Conservation (phyloP, 1,140 invertebrate genomes). For the Drosophila ironensis region DNA sequence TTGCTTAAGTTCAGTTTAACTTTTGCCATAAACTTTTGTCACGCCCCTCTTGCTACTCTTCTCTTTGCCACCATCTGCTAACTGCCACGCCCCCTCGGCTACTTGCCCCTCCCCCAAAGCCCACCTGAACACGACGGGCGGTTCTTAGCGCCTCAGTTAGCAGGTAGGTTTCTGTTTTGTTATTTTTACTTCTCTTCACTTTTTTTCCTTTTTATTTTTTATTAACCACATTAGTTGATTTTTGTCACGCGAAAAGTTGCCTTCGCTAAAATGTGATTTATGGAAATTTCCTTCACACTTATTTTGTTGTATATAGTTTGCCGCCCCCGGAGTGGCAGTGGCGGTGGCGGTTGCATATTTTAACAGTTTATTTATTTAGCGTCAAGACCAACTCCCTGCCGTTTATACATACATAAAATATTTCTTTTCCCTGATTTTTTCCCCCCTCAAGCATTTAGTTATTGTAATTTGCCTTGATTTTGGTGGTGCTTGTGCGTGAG, state of each 20-base stretch:
- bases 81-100: not conserved
- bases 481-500: constrained; percentile 54
- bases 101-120: not conserved
- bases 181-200: constrained; percentile 6
- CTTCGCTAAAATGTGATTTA: constrained; percentile 65
- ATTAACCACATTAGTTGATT: constrained; percentile 80
- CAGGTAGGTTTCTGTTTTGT: constrained; percentile 15
- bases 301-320: constrained; percentile 11
- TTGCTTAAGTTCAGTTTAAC: constrained; percentile 78
- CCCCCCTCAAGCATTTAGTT: constrained; percentile 56
- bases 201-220: constrained; percentile 43
- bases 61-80: not conserved
- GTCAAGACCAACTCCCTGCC: constrained; percentile 35
- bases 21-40: constrained; percentile 73
- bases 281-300: constrained; percentile 70
- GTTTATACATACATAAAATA: constrained; percentile 21
- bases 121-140: constrained; percentile 1
- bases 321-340: constrained; percentile 9
- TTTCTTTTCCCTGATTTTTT: constrained; percentile 1
- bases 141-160: constrained; percentile 39
- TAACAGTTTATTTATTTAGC: constrained; percentile 75
- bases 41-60: constrained; percentile 39
- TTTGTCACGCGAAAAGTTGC: constrained; percentile 76
- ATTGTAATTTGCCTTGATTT: constrained; percentile 60
- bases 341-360: constrained; percentile 75